These are phyloP conservation scores for Styela clava DNA, from an alignment of 23 tunicate genomes.

Conservation along the genomic window DNA sequence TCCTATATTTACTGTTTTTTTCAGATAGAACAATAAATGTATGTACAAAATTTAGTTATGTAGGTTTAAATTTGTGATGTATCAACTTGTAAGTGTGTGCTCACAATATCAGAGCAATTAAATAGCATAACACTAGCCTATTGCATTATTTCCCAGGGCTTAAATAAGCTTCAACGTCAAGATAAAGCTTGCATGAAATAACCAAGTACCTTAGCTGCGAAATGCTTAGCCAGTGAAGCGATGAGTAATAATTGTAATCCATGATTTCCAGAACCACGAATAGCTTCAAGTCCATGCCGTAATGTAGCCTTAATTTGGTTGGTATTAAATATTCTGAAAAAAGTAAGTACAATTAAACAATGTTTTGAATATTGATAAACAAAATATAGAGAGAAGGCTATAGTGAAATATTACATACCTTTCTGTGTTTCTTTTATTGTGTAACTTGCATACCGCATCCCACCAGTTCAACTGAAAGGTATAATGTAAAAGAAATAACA, in stretches of 20 bases:
- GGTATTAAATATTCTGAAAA: constrained; percentile 16
- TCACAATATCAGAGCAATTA: no score
- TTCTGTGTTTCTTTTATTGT: not conserved
- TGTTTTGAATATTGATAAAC: not conserved
- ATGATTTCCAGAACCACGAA: constrained; percentile 67
- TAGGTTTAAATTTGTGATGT: no score
- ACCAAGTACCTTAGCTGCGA: constrained; percentile 86
- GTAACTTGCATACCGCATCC: constrained; percentile 22
- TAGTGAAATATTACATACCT: constrained; percentile 3
- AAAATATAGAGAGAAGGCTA: not conserved
- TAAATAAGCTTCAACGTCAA: no score
- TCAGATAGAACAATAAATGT: no score
- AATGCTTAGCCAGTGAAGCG: constrained; percentile 75
- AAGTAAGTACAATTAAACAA: not conserved
- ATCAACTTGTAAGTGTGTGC: no score
- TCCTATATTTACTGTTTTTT: no score
- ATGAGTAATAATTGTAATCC: constrained; percentile 52
- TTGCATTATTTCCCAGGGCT: no score
- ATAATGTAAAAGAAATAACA: not conserved
- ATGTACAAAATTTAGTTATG: no score
- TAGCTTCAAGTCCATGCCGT: constrained; percentile 55
- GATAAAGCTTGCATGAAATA: no score
- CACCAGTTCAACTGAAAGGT: constrained; percentile 23
- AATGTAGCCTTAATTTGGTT: constrained; percentile 25
- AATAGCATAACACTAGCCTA: no score